Conservation (phyloP, 2,113 vertebrate species). For the Mionectes macconnelli region DNA sequence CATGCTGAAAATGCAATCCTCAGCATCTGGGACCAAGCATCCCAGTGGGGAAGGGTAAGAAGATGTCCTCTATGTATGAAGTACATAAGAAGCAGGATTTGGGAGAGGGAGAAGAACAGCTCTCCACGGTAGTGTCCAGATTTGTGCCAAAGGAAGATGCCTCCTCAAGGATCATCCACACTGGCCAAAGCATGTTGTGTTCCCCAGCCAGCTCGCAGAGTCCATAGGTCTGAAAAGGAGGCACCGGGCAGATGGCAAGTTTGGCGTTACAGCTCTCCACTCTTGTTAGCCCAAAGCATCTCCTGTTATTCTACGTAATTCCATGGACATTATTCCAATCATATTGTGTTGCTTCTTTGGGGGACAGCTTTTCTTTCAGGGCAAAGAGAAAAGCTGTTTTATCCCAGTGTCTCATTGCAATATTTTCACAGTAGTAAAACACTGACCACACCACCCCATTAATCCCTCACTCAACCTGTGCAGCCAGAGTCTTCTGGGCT, state of each 20-base stretch:
- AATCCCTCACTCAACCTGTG: neutral
- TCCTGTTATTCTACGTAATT: neutral
- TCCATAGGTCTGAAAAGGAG: neutral
- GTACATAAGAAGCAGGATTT: neutral
- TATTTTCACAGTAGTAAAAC: neutral
- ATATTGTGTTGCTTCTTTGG: neutral
- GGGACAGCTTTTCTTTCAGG: neutral
- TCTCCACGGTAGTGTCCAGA: neutral
- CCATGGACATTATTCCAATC: neutral
- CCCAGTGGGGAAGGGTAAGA: neutral
- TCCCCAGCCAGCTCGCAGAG: neutral
- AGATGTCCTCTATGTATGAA: neutral
- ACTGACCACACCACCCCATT: neutral
- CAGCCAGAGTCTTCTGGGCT: neutral
- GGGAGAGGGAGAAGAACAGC: neutral
- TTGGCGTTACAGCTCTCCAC: accelerated
- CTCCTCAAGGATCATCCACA: neutral
- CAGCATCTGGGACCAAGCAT: neutral
- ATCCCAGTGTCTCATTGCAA: neutral
- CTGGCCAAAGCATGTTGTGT: neutral
- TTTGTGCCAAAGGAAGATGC: neutral
- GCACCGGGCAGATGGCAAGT: neutral
- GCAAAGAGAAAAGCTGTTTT: neutral
- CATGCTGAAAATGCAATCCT: neutral
- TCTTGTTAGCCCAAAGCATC: neutral